phyloP scores from a whole-genome alignment of 2,113 vertebrate species.

The Notiomystis cincta region DNA sequence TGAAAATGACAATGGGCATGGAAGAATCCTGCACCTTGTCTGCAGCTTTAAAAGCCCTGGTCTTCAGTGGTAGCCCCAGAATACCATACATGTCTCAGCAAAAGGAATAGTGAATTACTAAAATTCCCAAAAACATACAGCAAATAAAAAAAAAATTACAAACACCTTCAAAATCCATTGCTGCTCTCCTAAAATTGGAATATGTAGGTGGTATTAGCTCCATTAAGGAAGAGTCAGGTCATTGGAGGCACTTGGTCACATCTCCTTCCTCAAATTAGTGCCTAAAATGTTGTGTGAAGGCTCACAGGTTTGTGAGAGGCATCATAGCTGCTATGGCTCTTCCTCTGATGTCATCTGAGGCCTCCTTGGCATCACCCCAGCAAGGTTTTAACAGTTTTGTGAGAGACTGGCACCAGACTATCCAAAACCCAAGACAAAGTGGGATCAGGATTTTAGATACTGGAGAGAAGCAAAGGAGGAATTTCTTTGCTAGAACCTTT shows the following conservation, averaged over 20 bases:
- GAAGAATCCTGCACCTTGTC: not conserved
- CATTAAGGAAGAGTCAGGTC: not conserved
- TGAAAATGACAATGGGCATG: not conserved
- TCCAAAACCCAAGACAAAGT: not conserved
- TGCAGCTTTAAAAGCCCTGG: not conserved
- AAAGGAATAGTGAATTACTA: not conserved
- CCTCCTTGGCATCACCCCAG: not conserved
- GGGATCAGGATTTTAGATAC: not conserved
- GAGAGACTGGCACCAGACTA: not conserved
- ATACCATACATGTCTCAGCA: not conserved
- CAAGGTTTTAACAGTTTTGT: not conserved
- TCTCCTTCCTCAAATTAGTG: not conserved
- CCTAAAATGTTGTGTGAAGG: not conserved
- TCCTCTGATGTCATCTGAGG: not conserved
- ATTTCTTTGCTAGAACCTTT: not conserved
- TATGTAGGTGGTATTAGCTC: not conserved
- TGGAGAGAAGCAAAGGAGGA: not conserved
- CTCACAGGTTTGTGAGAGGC: not conserved
- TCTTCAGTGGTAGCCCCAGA: not conserved
- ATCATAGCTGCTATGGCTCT: not conserved
- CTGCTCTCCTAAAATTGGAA: not conserved
- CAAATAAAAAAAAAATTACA: not conserved
- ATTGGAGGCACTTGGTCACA: not conserved
- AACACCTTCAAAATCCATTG: not conserved
- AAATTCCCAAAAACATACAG: rapidly evolving